Evolutionary conservation across 2,888 invertebrate species (phyloP).

Genomic region (Cheilosia impressa): DNA sequence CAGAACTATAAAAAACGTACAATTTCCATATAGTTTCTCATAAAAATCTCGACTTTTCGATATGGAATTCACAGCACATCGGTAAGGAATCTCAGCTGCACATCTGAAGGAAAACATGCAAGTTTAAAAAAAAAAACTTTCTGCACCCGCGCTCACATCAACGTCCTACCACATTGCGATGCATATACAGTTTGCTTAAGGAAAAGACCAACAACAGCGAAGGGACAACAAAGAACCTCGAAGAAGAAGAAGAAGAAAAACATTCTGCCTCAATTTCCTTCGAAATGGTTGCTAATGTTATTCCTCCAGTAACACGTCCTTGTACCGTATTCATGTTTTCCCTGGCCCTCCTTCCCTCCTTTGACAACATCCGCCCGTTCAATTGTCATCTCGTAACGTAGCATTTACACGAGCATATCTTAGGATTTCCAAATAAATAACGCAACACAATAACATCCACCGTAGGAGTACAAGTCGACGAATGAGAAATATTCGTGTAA

Average conservation of each 20-base stretch:
- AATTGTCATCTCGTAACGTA: conserved; percentile 63
- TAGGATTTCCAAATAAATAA: conserved; percentile 68
- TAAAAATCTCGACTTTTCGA: conserved; percentile 54
- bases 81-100: conserved; percentile 62
- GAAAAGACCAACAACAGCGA: too few species aligned
- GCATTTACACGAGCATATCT: conserved; percentile 52
- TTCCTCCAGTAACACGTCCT: conserved; percentile 57
- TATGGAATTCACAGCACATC: conserved; percentile 28
- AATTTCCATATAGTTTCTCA: conserved; percentile 42
- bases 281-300: conserved; percentile 48
- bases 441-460: conserved; percentile 48
- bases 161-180: not conserved
- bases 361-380: conserved; percentile 36
- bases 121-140: conserved; percentile 40
- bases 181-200: too few species aligned
- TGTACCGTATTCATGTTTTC: conserved; percentile 34
- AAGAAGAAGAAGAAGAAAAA: conserved; percentile 15
- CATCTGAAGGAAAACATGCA: conserved; percentile 24
- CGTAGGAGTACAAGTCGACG: conserved; percentile 38
- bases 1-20: conserved; percentile 32
- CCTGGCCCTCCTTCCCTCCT: not conserved
- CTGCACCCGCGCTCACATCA: not conserved
- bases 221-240: not conserved
- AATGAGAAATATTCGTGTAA: conserved; percentile 21
- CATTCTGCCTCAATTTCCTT: conserved; percentile 32